A percentile compares a stretch with the other conserved stretches of the same genome.
Evolutionary conservation across 2,113 vertebrate species (phyloP).

Genomic region (Antigone vipio): DNA sequence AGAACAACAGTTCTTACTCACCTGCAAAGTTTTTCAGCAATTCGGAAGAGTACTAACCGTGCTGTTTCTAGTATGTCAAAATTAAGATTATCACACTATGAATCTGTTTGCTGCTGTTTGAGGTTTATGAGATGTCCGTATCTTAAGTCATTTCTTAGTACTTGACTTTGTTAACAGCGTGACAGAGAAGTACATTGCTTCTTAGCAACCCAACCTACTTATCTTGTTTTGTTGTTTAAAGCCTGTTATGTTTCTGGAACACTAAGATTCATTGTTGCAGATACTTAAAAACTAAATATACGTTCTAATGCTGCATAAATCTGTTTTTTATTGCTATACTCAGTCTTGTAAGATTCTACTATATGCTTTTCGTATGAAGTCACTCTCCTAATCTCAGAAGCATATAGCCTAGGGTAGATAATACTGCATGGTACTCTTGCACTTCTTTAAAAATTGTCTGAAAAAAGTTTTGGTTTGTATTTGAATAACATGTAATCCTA

Average conservation of each 20-base stretch:
- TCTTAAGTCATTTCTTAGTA: neutral
- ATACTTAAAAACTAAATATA: neutral
- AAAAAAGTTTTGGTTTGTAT: neutral
- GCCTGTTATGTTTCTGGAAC: neutral
- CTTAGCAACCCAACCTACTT: neutral
- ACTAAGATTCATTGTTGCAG: neutral
- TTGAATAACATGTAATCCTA: neutral
- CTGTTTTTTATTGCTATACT: neutral
- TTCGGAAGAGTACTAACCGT: neutral
- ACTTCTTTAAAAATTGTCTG: neutral
- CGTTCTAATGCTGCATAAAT: neutral
- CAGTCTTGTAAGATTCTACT: neutral
- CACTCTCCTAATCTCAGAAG: neutral
- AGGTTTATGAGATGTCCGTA: neutral
- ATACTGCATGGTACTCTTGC: neutral
- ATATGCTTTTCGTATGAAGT: neutral
- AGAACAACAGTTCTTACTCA: neutral
- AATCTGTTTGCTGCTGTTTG: neutral
- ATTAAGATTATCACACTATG: neutral
- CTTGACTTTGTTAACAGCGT: neutral
- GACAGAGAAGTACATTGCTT: neutral
- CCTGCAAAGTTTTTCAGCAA: neutral
- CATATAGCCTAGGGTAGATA: neutral
- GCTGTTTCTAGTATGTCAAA: neutral
- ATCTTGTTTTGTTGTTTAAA: neutral